Conservation (phyloP, 2,797 vertebrate species). For the Ctenochaetus hawaiiensis region DNA sequence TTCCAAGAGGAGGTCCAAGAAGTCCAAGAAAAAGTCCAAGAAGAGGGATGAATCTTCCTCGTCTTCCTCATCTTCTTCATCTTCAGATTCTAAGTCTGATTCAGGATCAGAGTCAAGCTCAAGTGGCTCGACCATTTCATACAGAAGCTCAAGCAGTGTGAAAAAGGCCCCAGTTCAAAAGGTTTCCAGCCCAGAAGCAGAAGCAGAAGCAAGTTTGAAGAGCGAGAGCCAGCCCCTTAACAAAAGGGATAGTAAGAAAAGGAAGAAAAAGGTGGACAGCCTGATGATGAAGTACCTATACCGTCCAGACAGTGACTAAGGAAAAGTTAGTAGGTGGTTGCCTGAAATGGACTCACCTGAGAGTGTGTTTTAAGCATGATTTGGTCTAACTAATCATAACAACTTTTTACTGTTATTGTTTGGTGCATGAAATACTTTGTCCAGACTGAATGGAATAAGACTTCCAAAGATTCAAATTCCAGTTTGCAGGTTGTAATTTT, state of each 20-base stretch:
- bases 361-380: constrained; percentile 83
- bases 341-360: constrained; percentile 61
- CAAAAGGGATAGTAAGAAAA: constrained; percentile 92
- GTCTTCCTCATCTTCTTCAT: constrained; percentile 82
- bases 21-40: constrained; percentile 89
- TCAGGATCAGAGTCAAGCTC: constrained; percentile 88
- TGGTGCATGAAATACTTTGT: neutral
- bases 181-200: constrained; percentile 66
- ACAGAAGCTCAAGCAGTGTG: constrained; percentile 91
- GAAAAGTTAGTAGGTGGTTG: constrained; percentile 89
- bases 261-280: constrained; percentile 94
- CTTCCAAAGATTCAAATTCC: constrained; percentile 4
- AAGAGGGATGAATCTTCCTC: constrained; percentile 80
- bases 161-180: constrained; percentile 88
- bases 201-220: constrained; percentile 35
- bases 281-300: constrained; percentile 99
- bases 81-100: constrained; percentile 81
- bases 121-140: constrained; percentile 90
- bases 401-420: constrained; percentile 1
- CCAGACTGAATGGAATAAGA: constrained; percentile 10
- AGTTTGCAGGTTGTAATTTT: neutral
- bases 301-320: constrained; percentile 94
- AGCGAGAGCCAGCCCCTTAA: constrained; percentile 60
- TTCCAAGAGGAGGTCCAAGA: constrained; percentile 89
- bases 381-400: constrained; percentile 80